Evolutionary conservation across 1,140 invertebrate genomes (phyloP), one percentile per base, ranked within the genome.

Genomic region (Uloborus diversus): DNA sequence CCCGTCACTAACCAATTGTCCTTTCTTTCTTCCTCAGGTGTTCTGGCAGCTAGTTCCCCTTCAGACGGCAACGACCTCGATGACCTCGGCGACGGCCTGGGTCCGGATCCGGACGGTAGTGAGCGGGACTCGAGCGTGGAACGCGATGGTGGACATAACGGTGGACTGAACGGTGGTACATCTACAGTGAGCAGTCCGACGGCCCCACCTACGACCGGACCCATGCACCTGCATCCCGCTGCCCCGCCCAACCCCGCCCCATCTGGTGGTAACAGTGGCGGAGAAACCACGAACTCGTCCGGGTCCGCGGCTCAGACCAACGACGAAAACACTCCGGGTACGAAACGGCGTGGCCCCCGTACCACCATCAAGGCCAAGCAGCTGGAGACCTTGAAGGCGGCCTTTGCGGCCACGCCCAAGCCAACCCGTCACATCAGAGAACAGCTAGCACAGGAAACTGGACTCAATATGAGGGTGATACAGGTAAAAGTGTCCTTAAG

Each of bases 331-430:
- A 82, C 83, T 78, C 94, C 94, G 1, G 95, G 96, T 33, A 94
- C 95, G 73, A 99, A 99, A 87, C 88, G 97, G 85, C 89, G 98
- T 65, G 97, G 98, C 0, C 98, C 98, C 4, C 90, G 98, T 79
- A 99, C 98, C 30, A 99, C 98, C 79, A 99, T 99, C 87, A 99
- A 99, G 89, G 97, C 97, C 66, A 99, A 99, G 89, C 95, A 98
- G 88, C 88, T 98, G 86, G 96, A 98, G 88, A 96, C 97, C 82
- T 88, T 98, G 83, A 98, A 98, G 89, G 96, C 94, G 53, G 97
- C 98, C 30, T 99, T 99, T 88, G 95, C 96, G 78, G 95, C 97
- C 85, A 99, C 97, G 53, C 98, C 98, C 28, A 99, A 99, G 88
- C 98, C 98, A 2, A 99, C 98, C 57, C 90, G 98, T 85, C 98